Percentiles rank a stretch among this genome's conserved stretches.
These are phyloP conservation scores for Agriopis leucophaearia DNA, from an alignment of 2,888 invertebrate species.

Conservation along the genomic window DNA sequence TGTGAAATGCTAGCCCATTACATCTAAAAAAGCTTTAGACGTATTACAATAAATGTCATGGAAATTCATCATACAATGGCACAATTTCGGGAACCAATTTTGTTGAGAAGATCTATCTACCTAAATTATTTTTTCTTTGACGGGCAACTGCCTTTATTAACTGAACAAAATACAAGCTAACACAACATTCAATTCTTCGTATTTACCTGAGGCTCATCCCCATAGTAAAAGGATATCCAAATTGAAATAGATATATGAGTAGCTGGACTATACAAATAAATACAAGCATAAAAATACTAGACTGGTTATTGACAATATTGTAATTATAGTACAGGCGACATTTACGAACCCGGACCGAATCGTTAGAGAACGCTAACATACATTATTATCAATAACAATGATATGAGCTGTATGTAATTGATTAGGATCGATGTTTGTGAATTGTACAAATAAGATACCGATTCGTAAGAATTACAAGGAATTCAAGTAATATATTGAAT, in stretches of 20 bases:
- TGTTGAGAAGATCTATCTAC: neutral
- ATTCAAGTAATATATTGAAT: too few relatives aligned
- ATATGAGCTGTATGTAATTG: neutral
- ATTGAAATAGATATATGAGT: neutral
- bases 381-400: neutral
- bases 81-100: conserved; percentile 1
- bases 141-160: too few relatives aligned
- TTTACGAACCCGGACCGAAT: neutral
- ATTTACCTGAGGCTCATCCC: conserved; percentile 4
- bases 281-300: neutral
- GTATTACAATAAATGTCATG: neutral
- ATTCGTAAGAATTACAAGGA: neutral
- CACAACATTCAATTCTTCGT: conserved; percentile 9
- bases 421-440: neutral
- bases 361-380: neutral
- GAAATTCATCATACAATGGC: neutral
- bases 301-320: neutral
- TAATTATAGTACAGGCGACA: neutral
- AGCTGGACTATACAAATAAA: neutral
- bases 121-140: too few relatives aligned
- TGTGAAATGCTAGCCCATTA: too few relatives aligned
- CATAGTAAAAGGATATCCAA: conserved; percentile 1
- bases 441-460: too few relatives aligned
- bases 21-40: neutral
- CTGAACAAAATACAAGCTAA: too few relatives aligned